Base-by-base conservation (phyloP, 1,140 invertebrate species). In the Pogonomyrmex barbatus region DNA sequence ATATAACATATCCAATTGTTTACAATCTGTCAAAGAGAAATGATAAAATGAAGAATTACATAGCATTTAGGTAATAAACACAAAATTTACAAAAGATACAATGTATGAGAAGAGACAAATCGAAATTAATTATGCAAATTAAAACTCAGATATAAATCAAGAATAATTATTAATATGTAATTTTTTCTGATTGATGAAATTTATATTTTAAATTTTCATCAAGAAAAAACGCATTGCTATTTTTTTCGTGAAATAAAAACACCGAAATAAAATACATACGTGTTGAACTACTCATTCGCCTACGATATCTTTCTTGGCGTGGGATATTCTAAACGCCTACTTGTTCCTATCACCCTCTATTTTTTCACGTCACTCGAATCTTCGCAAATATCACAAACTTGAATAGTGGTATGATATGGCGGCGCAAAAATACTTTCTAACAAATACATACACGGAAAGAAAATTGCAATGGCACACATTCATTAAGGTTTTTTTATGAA, bases 281-380 rank as follows among this genome's bases (percentile, higher is more conserved):
- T n/a, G 42, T 45, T 45, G 42, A 83, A 83, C 75, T 54, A 45
- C 14, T 73, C 79, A 75, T 73, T 30, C 79, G 54, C 79, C 79
- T 33, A 83, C 68, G 17, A 65, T 12, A 36, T 47, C 68, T 75
- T 56, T 12, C 8, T 17, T 75, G 24, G 45, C 79, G 54, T 83
- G 30, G 68, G 54, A n/a, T 83, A 60, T 9, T 54, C 68, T 73
- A 39, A 62, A 75, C 79, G 45, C 79, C 79, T 42, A 83, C 79
- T 10, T 73, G 60, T 39, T 42, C 4, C 56, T 42, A 50, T 68
- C 12, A 83, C 54, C 67, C 54, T 82, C 67, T 73, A 45, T 17
- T 42, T 70, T 83, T 87, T 52, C 63, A 67, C 88, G 86, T 87
- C 77, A 86, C 70, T 86, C 30, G 50, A 45, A 52, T 60, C 24